Evolutionary conservation across 2,113 vertebrate species (phyloP).

Genomic region (Osmerus eperlanus): DNA sequence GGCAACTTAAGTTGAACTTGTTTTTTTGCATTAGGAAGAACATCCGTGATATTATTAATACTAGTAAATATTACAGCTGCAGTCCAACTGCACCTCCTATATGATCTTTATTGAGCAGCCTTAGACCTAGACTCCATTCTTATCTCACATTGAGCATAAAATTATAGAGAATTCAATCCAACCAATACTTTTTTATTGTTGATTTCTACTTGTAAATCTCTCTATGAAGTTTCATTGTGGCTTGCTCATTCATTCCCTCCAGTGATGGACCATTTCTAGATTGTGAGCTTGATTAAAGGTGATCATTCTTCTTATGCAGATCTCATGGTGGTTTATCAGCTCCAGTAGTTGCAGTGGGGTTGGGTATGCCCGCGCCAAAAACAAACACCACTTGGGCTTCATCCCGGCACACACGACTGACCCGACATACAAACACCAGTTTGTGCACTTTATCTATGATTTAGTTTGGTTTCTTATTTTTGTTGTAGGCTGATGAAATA

Average conservation of each 20-base stretch:
- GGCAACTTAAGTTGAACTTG: constrained; percentile 66
- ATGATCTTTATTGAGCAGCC: neutral
- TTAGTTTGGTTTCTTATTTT: constrained; percentile 42
- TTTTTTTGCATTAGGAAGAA: constrained; percentile 54
- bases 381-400: neutral
- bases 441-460: constrained; percentile 30
- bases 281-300: constrained; percentile 38
- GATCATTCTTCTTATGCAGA: constrained; percentile 32
- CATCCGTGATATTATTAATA: constrained; percentile 60
- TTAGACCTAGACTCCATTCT: constrained; percentile 14
- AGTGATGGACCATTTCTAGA: constrained; percentile 34
- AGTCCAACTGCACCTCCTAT: constrained; percentile 30
- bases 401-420: neutral
- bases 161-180: constrained; percentile 15
- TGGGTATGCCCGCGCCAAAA: neutral
- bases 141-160: constrained; percentile 26
- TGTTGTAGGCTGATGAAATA: constrained; percentile 37
- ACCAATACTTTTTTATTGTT: constrained; percentile 17
- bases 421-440: neutral
- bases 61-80: constrained; percentile 60
- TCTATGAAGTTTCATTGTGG: constrained; percentile 27
- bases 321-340: constrained; percentile 16
- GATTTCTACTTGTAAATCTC: constrained; percentile 21
- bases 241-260: constrained; percentile 19
- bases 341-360: too few species aligned